Conservation (phyloP, 2,888 invertebrate genomes). For the Busseola fusca region DNA sequence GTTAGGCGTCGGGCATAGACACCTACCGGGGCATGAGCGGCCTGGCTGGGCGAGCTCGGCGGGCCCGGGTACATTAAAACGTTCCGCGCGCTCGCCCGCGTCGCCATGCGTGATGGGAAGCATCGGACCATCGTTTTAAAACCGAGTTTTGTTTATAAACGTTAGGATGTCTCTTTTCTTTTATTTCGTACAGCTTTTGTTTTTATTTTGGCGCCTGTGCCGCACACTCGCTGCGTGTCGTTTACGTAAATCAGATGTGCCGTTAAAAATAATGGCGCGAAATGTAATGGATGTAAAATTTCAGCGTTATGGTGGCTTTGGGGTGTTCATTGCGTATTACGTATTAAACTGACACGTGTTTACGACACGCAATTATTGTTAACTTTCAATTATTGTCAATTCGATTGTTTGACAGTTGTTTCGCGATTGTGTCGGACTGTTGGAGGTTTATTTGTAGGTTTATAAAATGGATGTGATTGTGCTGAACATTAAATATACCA, state of each 20-base stretch:
- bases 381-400: constrained; percentile 62
- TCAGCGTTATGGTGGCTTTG: constrained; percentile 49
- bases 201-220: constrained; percentile 52
- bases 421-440: constrained; percentile 11
- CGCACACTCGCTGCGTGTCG: constrained; percentile 58
- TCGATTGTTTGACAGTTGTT: constrained; percentile 64
- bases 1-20: constrained; percentile 74
- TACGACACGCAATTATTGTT: constrained; percentile 61
- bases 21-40: constrained; percentile 72
- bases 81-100: constrained; percentile 79
- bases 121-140: constrained; percentile 80
- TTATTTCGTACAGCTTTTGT: constrained; percentile 58
- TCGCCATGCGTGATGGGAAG: constrained; percentile 73
- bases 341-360: constrained; percentile 58
- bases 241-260: constrained; percentile 73
- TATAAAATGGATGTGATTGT: constrained; percentile 15
- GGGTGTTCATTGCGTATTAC: constrained; percentile 57
- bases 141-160: constrained; percentile 79
- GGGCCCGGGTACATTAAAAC: constrained; percentile 79
- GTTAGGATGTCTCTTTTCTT: constrained; percentile 68
- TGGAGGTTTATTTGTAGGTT: constrained; percentile 28
- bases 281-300: constrained; percentile 66
- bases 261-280: constrained; percentile 79
- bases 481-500: constrained; percentile 1
- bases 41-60: constrained; percentile 27